Evolutionary conservation across 2,888 invertebrate genomes (phyloP).

Genomic region (Sphaerophoria rueppellii): DNA sequence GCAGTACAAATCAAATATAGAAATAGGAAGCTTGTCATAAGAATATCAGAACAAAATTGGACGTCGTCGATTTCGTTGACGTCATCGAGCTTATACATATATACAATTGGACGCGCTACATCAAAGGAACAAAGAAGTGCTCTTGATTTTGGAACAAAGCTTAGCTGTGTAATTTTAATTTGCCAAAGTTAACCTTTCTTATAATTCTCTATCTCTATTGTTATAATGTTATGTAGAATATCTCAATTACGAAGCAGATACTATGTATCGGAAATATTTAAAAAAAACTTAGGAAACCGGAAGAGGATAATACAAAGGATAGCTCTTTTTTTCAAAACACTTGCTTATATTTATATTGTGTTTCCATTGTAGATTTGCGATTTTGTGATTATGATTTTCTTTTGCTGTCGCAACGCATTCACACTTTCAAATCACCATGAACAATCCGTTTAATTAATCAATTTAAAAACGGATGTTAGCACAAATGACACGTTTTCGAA

Average conservation of each 20-base stretch:
- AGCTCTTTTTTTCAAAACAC: too few relatives aligned
- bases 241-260: slow-evolving; percentile 59
- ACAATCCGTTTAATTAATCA: not conserved
- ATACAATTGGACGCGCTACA: slow-evolving; percentile 64
- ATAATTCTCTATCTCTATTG: slow-evolving; percentile 23
- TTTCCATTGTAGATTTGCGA: too few relatives aligned
- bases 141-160: slow-evolving; percentile 49
- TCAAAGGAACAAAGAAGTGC: slow-evolving; percentile 58
- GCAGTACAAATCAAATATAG: slow-evolving; percentile 38
- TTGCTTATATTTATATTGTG: too few relatives aligned
- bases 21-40: slow-evolving; percentile 22
- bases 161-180: slow-evolving; percentile 72
- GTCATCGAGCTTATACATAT: slow-evolving; percentile 20
- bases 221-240: slow-evolving; percentile 30
- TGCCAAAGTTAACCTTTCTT: slow-evolving; percentile 51
- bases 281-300: too few relatives aligned
- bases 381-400: too few relatives aligned
- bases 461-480: slow-evolving; percentile 20
- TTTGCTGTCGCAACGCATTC: not conserved
- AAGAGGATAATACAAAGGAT: too few relatives aligned
- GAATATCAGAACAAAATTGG: slow-evolving; percentile 23
- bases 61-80: slow-evolving; percentile 36
- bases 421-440: not conserved
- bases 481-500: slow-evolving; percentile 17
- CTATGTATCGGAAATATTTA: slow-evolving; percentile 11